Evolutionary conservation across 2,797 vertebrate species (phyloP), one percentile per base, ranked within the genome.

Genomic region (Girardinus metallicus): DNA sequence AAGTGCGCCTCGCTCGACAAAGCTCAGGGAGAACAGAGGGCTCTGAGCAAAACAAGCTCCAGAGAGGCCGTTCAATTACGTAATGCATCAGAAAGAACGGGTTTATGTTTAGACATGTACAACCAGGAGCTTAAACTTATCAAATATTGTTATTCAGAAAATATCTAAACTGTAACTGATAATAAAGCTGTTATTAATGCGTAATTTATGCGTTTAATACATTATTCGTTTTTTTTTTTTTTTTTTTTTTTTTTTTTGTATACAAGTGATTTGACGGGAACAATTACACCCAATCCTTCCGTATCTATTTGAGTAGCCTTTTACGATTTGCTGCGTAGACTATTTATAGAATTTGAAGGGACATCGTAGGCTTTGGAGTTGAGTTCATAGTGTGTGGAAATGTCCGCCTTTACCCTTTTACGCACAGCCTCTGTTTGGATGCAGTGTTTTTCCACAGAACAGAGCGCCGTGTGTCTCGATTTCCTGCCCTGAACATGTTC

Each of bases 21-120:
- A 77, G 86, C 87, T 57, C 73, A 41, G 39, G 41, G 55, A 86
- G 80, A 81, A 78, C 57, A 47, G 76, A 88, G 34, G 23, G 29
- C 79, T 55, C 21, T 36, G 74, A 60, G 86, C 71, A 87, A 88
- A 91, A 87, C 92, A 89, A 84, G 89, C 84, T 79, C 83, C 41
- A 76, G 83, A 75, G 85, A 86, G 76, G 82, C 87, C 43, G 73
- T 68, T 78, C 83, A 84, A 94, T 95, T 95, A 96, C 95, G 94
- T 95, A 94, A 96, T 95, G 91, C 91, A 11, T 43, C 26, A 16
- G 26, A 77, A 26, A 23, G 85, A 75, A 81, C n/a, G 4, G 73
- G 68, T 64, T 81, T 47, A 74, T 75, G 75, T 72, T 36, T 18
- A 71, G 73, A 79, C 60, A 41, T 11, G 41, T 23, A 15, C 51